Base-by-base conservation (phyloP, 2,888 invertebrate genomes). In the Brachyptera risi region DNA sequence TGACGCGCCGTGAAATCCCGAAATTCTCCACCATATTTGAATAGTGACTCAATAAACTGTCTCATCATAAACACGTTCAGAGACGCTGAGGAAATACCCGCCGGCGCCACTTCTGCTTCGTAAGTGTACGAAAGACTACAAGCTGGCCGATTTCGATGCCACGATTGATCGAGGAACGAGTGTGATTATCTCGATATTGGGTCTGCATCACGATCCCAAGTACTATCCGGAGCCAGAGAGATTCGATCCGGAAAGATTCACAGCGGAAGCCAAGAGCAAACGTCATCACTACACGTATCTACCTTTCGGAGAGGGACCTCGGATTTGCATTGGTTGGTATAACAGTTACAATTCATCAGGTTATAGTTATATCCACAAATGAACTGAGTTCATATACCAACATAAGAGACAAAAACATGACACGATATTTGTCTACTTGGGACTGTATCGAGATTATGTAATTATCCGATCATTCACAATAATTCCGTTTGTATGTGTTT, bases 51-150 rank as follows among this genome's bases (percentile, higher is more conserved):
- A n/a, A n/a, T n/a, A n/a, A n/a, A n/a, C n/a, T n/a, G n/a, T n/a
- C n/a, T n/a, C n/a, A n/a, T n/a, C n/a, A n/a, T n/a, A n/a, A n/a
- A n/a, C n/a, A n/a, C n/a, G n/a, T 73, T 44, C 31, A 58, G 58
- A 58, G 19, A 44, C 58, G 19, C 26, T 58, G 19, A 7, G 58
- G 9, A 58, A 58, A 26, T 58, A 58, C n/a, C 58, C 58, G 2
- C 44, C 58, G n/a, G 37, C 17, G 4, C 21, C 42, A 23, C 15
- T 58, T 15, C 9, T 58, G n/a, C 15, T 27, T 47, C 35, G 58
- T 27, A 61, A 67, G 67, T 62, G 70, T 69, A 63, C 68, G 65
- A 63, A 67, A 1, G 69, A 73, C 11, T 83, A 81, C 68, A 71
- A 69, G 57, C 71, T 83, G 64, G 23, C 24, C 9, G 65, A 68